Evolutionary conservation across 92 coral and sea anemone genomes (phyloP).

Genomic region (Heteractis magnifica): DNA sequence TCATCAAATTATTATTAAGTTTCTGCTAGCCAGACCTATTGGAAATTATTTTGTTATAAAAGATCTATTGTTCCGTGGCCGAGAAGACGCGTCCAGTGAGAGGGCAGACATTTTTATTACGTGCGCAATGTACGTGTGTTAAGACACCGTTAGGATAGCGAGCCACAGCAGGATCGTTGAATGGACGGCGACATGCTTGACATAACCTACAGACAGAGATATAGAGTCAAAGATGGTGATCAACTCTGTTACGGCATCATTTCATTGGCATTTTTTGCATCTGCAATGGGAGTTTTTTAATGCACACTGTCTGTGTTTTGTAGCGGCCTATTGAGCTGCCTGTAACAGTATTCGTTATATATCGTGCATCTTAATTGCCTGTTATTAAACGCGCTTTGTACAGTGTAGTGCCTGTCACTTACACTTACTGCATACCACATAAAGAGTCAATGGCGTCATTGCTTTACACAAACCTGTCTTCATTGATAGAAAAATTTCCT

Average conservation of each 20-base stretch:
- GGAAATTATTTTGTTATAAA: neutral
- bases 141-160: conserved; percentile 96
- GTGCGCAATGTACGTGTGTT: conserved; percentile 97
- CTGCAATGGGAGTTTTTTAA: too few relatives aligned
- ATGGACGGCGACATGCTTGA: conserved; percentile 94
- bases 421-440: too few relatives aligned
- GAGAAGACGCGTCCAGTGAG: conserved; percentile 98
- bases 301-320: too few relatives aligned
- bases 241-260: too few relatives aligned
- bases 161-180: conserved; percentile 92
- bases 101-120: conserved; percentile 88
- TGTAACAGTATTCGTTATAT: too few relatives aligned
- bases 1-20: too few relatives aligned
- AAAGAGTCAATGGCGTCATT: neutral
- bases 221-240: neutral
- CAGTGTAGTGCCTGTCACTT: too few relatives aligned
- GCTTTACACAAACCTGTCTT: conserved; percentile 72
- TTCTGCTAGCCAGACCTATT: too few relatives aligned
- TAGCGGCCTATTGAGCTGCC: too few relatives aligned
- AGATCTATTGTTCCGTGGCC: conserved; percentile 38
- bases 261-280: too few relatives aligned
- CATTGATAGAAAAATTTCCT: conserved; percentile 71
- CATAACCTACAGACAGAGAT: conserved; percentile 51
- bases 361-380: too few relatives aligned
- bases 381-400: too few relatives aligned